Evolutionary conservation across 2,113 vertebrate genomes (phyloP).

Genomic region (human): DNA sequence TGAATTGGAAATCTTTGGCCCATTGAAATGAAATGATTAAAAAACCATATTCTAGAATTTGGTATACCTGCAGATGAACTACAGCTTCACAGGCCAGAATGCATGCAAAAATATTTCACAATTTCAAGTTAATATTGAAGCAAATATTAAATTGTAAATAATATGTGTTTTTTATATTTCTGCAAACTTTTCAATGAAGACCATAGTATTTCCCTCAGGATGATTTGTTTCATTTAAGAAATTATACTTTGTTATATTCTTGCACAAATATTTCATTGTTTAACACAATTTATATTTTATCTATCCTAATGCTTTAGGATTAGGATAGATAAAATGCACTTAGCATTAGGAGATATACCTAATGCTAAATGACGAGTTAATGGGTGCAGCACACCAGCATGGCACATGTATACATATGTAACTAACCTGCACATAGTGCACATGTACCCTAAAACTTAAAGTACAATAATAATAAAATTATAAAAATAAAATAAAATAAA

Average conservation of each 20-base stretch:
- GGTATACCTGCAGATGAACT: not conserved
- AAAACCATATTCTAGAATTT: not conserved
- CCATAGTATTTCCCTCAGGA: not conserved
- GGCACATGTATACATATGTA: no score
- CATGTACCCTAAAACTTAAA: no score
- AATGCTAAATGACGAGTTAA: no score
- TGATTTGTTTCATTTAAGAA: not conserved
- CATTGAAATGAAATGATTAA: not conserved
- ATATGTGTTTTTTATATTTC: not conserved
- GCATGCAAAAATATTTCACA: not conserved
- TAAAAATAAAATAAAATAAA: no score
- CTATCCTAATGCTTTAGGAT: not conserved
- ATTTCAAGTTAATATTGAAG: not conserved
- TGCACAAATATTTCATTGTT: constrained; percentile 3
- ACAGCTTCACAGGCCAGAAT: not conserved
- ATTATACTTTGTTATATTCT: not conserved
- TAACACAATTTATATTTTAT: not conserved
- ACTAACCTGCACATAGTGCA: no score
- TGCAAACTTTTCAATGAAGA: not conserved
- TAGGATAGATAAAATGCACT: no score
- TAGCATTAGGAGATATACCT: no score
- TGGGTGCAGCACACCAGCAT: no score
- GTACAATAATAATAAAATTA: no score
- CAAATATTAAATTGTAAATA: not conserved
- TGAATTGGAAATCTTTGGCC: not conserved